A percentile compares a stretch with the other conserved stretches of the same genome.
These are phyloP conservation scores for Chrysodeixis includens DNA, from an alignment of 2,888 invertebrate species.

Conservation along the genomic window DNA sequence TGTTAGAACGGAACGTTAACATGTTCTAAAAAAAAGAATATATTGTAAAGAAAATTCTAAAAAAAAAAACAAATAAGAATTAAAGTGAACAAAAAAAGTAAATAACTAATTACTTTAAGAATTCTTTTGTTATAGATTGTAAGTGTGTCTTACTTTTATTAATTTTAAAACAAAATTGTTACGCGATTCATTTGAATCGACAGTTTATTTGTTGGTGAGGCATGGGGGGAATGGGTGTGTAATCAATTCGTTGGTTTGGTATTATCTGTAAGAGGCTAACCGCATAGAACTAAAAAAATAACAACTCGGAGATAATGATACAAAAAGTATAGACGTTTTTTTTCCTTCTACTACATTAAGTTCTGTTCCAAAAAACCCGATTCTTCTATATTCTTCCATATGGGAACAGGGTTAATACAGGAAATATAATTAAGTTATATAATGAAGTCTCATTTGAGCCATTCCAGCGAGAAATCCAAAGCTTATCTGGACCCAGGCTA, in stretches of 20 bases:
- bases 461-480: too few relatives aligned
- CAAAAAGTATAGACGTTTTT: too few relatives aligned
- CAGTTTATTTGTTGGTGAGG: constrained; percentile 41
- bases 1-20: constrained; percentile 51
- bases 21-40: constrained; percentile 55
- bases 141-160: constrained; percentile 58
- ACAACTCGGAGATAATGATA: too few relatives aligned
- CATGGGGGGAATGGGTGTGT: constrained; percentile 30
- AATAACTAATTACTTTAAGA: constrained; percentile 64
- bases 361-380: too few relatives aligned
- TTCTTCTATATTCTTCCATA: too few relatives aligned
- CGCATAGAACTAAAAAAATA: not conserved
- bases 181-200: constrained; percentile 39
- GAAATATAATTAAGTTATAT: too few relatives aligned
- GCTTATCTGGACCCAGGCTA: too few relatives aligned
- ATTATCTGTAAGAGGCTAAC: too few relatives aligned
- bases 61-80: constrained; percentile 74
- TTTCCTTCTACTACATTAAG: too few relatives aligned
- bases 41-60: constrained; percentile 69
- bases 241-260: constrained; percentile 50
- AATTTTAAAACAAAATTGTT: constrained; percentile 42
- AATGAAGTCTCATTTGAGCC: too few relatives aligned
- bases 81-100: constrained; percentile 74
- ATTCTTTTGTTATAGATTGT: constrained; percentile 69
- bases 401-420: too few relatives aligned